These are phyloP conservation scores for Neoniphon sammara DNA, from an alignment of 2,797 vertebrate genomes.

Conservation along the genomic window DNA sequence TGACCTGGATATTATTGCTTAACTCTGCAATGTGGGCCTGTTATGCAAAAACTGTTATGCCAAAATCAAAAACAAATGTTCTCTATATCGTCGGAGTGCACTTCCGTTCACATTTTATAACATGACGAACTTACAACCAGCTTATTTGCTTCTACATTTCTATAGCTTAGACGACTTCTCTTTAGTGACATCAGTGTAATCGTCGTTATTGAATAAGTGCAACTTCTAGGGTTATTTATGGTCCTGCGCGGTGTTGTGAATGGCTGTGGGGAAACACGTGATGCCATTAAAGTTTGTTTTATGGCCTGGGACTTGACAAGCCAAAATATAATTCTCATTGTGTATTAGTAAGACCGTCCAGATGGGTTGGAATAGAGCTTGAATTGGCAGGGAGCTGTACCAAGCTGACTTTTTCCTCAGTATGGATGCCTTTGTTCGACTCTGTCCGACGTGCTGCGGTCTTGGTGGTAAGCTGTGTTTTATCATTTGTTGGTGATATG, in stretches of 20 bases:
- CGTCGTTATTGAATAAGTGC: conserved; percentile 89
- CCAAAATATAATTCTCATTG: conserved; percentile 99
- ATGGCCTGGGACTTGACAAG: conserved; percentile 99
- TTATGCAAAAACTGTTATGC: not conserved
- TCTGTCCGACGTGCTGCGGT: conserved; percentile 74
- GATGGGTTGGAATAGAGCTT: conserved; percentile 92
- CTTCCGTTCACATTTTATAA: not conserved
- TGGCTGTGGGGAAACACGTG: conserved; percentile 98
- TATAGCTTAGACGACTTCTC: conserved; percentile 48
- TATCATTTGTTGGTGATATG: conserved; percentile 65
- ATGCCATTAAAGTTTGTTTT: conserved; percentile 99
- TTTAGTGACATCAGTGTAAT: conserved; percentile 80
- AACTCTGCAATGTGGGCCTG: not conserved
- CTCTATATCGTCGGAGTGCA: not conserved
- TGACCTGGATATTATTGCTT: not conserved
- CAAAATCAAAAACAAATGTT: not conserved
- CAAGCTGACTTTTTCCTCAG: conserved; percentile 71
- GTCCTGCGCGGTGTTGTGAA: conserved; percentile 91
- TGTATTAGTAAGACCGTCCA: conserved; percentile 99
- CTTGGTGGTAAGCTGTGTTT: conserved; percentile 88
- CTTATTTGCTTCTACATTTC: conserved; percentile 43
- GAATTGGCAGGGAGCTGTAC: conserved; percentile 84
- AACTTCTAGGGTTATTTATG: conserved; percentile 99
- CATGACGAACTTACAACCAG: conserved; percentile 21
- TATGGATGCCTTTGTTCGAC: conserved; percentile 76